phyloP scores from a whole-genome alignment of 1,140 invertebrate genomes.

The Caenorhabditis inopinata region DNA sequence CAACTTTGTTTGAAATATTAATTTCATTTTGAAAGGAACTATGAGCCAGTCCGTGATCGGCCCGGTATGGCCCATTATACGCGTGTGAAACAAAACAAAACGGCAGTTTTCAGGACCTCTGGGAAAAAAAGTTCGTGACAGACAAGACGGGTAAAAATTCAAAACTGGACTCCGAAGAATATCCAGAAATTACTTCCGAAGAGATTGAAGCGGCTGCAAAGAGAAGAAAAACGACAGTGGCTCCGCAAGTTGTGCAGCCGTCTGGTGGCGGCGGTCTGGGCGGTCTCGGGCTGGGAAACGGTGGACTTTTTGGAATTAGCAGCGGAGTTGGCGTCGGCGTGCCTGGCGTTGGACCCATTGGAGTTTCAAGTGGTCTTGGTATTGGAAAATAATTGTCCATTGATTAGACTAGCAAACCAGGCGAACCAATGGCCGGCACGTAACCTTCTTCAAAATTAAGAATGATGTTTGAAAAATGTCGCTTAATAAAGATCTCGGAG shows the following conservation, averaged over 20 bases:
- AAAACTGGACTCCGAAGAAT: constrained; percentile 15
- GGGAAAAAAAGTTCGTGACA: constrained; percentile 39
- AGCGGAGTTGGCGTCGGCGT: constrained; percentile 35
- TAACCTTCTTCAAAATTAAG: too few relatives aligned
- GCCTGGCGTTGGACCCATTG: constrained; percentile 5
- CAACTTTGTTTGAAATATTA: too few relatives aligned
- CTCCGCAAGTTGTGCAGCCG: not conserved
- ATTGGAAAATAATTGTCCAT: constrained; percentile 26
- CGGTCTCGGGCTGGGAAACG: constrained; percentile 17
- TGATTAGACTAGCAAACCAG: too few relatives aligned
- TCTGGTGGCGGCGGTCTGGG: not conserved
- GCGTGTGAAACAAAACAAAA: not conserved
- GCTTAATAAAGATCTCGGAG: too few relatives aligned
- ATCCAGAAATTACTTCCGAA: constrained; percentile 17
- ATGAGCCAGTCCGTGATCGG: too few relatives aligned
- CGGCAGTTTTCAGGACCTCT: constrained; percentile 12
- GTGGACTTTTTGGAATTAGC: constrained; percentile 17
- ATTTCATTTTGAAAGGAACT: too few relatives aligned
- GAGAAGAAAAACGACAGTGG: not conserved
- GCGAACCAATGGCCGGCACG: too few relatives aligned
- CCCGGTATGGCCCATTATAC: too few relatives aligned
- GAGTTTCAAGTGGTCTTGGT: constrained; percentile 23
- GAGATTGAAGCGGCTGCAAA: constrained; percentile 23
- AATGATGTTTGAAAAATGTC: too few relatives aligned
- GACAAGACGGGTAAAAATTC: not conserved